Base-by-base conservation (phyloP, 37 sponge, comb jelly and placozoan species). In the Oopsacas minuta region DNA sequence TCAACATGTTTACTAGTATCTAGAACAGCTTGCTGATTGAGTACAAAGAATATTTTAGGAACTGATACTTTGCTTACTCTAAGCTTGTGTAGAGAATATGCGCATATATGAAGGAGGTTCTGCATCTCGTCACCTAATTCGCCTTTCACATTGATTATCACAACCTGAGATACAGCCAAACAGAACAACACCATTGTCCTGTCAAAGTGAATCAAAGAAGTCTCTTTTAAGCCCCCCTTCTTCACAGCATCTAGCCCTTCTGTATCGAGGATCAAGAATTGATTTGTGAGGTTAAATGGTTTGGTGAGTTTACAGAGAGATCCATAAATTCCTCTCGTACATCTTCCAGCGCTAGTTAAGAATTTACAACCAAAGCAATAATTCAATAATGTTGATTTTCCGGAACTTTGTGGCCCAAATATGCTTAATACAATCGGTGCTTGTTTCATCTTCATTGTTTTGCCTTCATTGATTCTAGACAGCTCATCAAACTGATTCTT, bases 361-460 rank as follows among this genome's bases (percentile, higher is more conserved):
- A 61, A 61, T 34, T 61, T 61, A 12, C 75, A 61, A 12, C 75
- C 75, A n/a, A 61, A 61, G 75, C 75, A 61, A 34, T 61, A 61
- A 12, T 61, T 61, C 32, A 61, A 34, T 3, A 61, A 34, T 25
- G 75, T 61, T 5, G 75, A 61, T 61, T 61, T 61, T 61, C 75
- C 75, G 28, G 75, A 61, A 12, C 75, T 61, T 12, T 61, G 75
- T 32, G 75, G 75, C 20, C 75, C 75, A 12, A 61, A 61, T 61
- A 61, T 61, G 75, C 75, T 61, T 20, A 61, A 25, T 61, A 61
- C 75, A 61, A 61, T 61, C 28, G 75, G 75, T 32, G 75, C 75
- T 3, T 10, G 75, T 3, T 12, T 61, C 20, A 61, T 10, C 1
- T 12, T 20, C 7, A 61, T 34, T 10, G 22, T n/a, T 12, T 61